phyloP scores from a whole-genome alignment of 2,113 vertebrate genomes.

The Otus sunia region DNA sequence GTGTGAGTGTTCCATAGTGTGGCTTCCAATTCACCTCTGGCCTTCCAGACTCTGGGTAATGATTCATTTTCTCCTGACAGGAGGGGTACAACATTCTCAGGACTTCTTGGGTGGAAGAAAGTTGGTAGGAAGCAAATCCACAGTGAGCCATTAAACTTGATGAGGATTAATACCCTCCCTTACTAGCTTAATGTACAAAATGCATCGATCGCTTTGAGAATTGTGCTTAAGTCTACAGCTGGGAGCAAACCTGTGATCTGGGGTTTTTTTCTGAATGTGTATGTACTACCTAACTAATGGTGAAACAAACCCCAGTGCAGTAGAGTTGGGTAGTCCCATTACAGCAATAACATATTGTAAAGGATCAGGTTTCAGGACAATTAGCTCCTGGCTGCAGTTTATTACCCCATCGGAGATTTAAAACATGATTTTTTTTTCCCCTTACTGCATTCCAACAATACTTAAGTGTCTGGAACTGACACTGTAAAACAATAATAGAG shows the following conservation, averaged over 20 bases:
- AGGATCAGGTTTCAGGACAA: slow-evolving; percentile 83
- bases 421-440: slow-evolving; percentile 67
- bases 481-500: slow-evolving; percentile 78
- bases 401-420: slow-evolving; percentile 82
- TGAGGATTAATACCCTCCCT: slow-evolving; percentile 79
- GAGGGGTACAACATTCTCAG: slow-evolving; percentile 59
- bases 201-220: slow-evolving; percentile 73
- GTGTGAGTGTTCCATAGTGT: slow-evolving; percentile 62
- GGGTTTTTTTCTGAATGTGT: slow-evolving; percentile 63
- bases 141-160: slow-evolving; percentile 76
- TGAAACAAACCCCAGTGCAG: slow-evolving; percentile 75
- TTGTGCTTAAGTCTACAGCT: slow-evolving; percentile 66
- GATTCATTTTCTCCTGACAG: slow-evolving; percentile 77
- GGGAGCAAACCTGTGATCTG: slow-evolving; percentile 74
- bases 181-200: slow-evolving; percentile 69
- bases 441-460: slow-evolving; percentile 78
- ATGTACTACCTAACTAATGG: slow-evolving; percentile 73
- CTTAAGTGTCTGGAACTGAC: slow-evolving; percentile 78
- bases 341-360: slow-evolving; percentile 81
- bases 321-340: slow-evolving; percentile 74
- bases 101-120: slow-evolving; percentile 79
- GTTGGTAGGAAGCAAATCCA: slow-evolving; percentile 72
- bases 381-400: slow-evolving; percentile 83
- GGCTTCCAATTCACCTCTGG: slow-evolving; percentile 66
- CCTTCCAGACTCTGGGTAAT: slow-evolving; percentile 68